phyloP scores from a whole-genome alignment of 2,113 vertebrate species.

The Ceyx margarethae region DNA sequence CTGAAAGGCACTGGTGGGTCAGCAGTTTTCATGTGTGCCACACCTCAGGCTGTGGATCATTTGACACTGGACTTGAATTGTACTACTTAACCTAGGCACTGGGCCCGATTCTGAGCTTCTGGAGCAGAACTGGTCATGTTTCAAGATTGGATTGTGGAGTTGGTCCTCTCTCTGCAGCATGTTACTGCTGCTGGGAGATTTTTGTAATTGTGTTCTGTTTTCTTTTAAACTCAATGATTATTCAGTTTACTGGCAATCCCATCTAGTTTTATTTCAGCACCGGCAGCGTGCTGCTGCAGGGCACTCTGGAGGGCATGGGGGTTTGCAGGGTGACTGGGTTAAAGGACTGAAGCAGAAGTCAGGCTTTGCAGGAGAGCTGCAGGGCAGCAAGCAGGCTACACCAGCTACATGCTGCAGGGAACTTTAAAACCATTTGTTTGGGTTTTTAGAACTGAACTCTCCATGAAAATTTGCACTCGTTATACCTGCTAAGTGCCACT shows the following conservation, averaged over 20 bases:
- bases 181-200: not conserved
- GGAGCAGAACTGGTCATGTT: not conserved
- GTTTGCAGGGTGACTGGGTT: not conserved
- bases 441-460: not conserved
- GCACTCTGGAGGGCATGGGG: too few relatives aligned
- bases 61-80: not conserved
- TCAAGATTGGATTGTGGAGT: fast-evolving
- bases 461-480: not conserved
- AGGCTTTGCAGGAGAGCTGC: not conserved
- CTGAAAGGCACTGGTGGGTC: not conserved
- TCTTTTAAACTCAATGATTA: not conserved
- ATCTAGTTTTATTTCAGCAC: not conserved
- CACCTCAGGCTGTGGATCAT: not conserved
- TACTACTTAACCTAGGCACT: not conserved
- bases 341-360: not conserved
- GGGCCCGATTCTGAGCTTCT: not conserved
- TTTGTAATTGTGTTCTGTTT: not conserved
- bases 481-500: not conserved
- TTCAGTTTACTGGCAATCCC: not conserved
- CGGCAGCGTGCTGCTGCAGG: not conserved
- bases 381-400: not conserved
- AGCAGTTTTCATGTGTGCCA: not conserved
- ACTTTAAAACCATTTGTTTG: not conserved
- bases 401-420: not conserved
- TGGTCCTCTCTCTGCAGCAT: not conserved